Percentiles rank a stretch among this genome's conserved stretches.
Evolutionary conservation across 2,113 vertebrate species (phyloP).

Genomic region (Atherinomorus stipes): DNA sequence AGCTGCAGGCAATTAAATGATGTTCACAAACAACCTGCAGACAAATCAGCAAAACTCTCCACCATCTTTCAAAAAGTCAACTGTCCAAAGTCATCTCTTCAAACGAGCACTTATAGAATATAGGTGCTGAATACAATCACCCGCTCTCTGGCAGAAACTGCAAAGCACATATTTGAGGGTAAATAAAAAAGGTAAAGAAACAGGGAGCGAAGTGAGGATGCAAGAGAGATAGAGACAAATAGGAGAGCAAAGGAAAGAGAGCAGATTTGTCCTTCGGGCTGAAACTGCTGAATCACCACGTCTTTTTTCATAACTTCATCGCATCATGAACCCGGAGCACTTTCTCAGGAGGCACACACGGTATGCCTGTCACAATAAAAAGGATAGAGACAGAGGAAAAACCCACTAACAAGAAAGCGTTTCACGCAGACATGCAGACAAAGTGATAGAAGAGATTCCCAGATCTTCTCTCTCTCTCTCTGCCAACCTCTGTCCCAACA

Average conservation of each 20-base stretch:
- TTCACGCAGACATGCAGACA: conserved; percentile 2
- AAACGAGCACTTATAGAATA: conserved; percentile 35
- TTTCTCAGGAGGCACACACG: conserved; percentile 52
- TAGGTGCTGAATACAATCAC: conserved; percentile 25
- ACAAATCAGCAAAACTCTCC: conserved; percentile 27
- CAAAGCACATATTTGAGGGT: conserved; percentile 18
- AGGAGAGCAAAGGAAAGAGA: conserved; percentile 55
- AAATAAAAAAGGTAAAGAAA: conserved; percentile 25
- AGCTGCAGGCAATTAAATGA: conserved; percentile 24
- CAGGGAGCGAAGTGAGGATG: conserved; percentile 1
- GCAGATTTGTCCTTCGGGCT: conserved; percentile 79
- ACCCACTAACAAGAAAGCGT: conserved; percentile 8
- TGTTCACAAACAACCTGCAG: conserved; percentile 23
- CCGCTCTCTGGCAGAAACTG: conserved; percentile 10
- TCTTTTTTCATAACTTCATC: conserved; percentile 79
- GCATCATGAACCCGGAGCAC: conserved; percentile 51
- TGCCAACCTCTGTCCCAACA: not conserved
- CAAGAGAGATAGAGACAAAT: conserved; percentile 43
- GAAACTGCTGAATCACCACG: conserved; percentile 80
- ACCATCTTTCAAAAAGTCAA: conserved; percentile 35
- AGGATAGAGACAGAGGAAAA: conserved; percentile 4
- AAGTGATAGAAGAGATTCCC: conserved; percentile 32
- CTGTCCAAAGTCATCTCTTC: conserved; percentile 27
- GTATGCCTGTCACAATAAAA: conserved; percentile 35
- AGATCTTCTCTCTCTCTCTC: conserved; percentile 11